Evolutionary conservation across 2,888 invertebrate species (phyloP).

Genomic region (Augiades crinisus): DNA sequence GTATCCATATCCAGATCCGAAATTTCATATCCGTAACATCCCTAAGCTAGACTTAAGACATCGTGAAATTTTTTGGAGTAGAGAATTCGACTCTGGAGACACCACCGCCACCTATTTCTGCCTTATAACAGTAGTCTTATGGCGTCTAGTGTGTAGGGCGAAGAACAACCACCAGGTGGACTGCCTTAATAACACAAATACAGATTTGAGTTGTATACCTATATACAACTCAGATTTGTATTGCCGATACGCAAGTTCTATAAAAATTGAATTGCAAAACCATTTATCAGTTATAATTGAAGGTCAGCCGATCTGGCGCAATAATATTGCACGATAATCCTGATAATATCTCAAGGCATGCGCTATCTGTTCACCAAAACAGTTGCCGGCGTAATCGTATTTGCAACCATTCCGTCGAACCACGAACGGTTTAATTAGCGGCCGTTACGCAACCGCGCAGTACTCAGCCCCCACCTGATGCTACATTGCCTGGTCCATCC

Average conservation of each 20-base stretch:
- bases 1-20: too few species aligned
- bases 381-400: not conserved
- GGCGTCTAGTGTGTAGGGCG: too few species aligned
- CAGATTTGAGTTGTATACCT: not conserved
- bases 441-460: not conserved
- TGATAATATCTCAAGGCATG: conserved; percentile 1
- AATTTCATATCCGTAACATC: too few species aligned
- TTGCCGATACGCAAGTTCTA: too few species aligned
- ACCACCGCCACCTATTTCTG: too few species aligned
- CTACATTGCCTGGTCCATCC: not conserved
- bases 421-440: not conserved
- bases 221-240: too few species aligned
- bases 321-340: not conserved
- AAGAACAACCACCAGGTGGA: too few species aligned
- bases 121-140: too few species aligned
- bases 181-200: too few species aligned
- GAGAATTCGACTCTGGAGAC: too few species aligned
- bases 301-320: not conserved
- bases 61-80: too few species aligned
- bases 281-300: not conserved
- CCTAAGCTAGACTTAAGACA: too few species aligned
- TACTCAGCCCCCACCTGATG: not conserved
- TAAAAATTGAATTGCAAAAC: not conserved
- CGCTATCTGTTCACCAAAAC: not conserved
- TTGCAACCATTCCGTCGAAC: not conserved